Evolutionary conservation across 1,140 invertebrate species (phyloP).

Genomic region (Bombus breviceps): DNA sequence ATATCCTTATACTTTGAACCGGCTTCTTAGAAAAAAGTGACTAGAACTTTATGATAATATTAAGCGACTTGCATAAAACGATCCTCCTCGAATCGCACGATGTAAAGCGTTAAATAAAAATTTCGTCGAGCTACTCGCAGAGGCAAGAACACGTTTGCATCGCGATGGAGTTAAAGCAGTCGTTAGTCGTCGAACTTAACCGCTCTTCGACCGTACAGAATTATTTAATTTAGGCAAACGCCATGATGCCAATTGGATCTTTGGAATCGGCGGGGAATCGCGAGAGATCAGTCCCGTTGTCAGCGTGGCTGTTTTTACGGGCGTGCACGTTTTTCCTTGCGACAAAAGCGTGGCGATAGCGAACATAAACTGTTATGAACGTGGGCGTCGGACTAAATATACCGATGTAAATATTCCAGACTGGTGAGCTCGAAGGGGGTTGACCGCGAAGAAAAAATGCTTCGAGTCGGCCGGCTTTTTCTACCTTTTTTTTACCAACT

Average conservation of each 20-base stretch:
- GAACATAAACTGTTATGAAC: slow-evolving; percentile 64
- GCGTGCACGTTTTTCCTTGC: slow-evolving; percentile 34
- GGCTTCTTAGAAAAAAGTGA: too few relatives aligned
- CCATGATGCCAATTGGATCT: neutral
- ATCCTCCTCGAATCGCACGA: too few relatives aligned
- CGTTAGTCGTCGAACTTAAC: too few relatives aligned
- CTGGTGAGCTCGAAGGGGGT: slow-evolving; percentile 48
- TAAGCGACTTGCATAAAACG: too few relatives aligned
- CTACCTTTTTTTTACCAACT: slow-evolving; percentile 3
- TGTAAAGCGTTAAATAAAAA: too few relatives aligned
- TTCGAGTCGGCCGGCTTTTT: slow-evolving; percentile 9
- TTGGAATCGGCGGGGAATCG: neutral
- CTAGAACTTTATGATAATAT: too few relatives aligned
- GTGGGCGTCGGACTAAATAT: slow-evolving; percentile 69
- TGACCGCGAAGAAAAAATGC: slow-evolving; percentile 50
- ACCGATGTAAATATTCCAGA: slow-evolving; percentile 64
- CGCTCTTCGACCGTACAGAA: too few relatives aligned
- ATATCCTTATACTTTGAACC: neutral
- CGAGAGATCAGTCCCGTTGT: neutral
- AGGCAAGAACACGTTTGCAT: neutral
- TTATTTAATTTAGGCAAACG: neutral
- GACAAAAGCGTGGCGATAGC: slow-evolving; percentile 68
- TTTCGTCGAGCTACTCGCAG: too few relatives aligned
- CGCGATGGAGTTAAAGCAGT: too few relatives aligned
- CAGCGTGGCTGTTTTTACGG: neutral